phyloP scores from a whole-genome alignment of 2,113 vertebrate genomes.

The Neofelis nebulosa region DNA sequence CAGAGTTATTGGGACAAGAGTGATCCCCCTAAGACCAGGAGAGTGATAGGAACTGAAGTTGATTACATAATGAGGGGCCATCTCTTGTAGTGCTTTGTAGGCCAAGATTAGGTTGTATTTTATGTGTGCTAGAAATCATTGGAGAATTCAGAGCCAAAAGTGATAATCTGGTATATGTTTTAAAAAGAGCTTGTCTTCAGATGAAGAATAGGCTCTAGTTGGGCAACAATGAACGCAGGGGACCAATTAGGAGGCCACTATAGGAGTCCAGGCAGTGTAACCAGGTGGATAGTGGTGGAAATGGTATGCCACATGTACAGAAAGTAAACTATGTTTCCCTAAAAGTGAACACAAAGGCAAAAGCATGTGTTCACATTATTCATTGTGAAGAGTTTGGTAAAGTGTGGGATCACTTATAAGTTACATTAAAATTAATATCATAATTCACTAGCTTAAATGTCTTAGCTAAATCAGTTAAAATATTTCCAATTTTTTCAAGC shows the following conservation, averaged over 20 bases:
- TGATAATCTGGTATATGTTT: neutral
- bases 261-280: neutral
- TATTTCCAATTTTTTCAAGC: neutral
- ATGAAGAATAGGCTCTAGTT: neutral
- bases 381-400: neutral
- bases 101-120: neutral
- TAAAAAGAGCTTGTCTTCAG: neutral
- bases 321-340: neutral
- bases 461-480: neutral
- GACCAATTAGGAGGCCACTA: neutral
- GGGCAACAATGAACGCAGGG: neutral
- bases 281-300: neutral
- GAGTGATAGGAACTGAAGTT: neutral
- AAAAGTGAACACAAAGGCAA: neutral
- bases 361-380: neutral
- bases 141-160: neutral
- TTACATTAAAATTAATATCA: neutral
- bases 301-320: fast-evolving
- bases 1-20: neutral
- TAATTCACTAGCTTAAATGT: neutral
- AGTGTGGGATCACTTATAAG: neutral
- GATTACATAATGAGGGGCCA: neutral
- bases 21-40: neutral
- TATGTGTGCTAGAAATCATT: neutral
- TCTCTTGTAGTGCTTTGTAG: neutral